Percentiles rank a stretch among this genome's conserved stretches.
Conservation (phyloP, 2,113 vertebrate genomes). For the Apistogramma diplotaenia region DNA sequence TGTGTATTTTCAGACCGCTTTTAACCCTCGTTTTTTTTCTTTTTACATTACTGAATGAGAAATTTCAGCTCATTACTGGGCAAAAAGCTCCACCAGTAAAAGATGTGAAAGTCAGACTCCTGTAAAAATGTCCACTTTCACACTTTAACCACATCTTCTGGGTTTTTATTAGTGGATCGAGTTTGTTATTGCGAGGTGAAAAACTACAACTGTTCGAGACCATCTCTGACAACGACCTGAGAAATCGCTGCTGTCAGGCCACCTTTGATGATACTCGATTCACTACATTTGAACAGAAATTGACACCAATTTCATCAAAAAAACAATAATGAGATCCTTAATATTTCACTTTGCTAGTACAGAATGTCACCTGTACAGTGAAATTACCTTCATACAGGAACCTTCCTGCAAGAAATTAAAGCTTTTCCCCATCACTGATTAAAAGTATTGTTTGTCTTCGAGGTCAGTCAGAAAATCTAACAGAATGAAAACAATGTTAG, state of each 20-base stretch:
- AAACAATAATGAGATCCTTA: neutral
- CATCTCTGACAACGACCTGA: neutral
- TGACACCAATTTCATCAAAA: neutral
- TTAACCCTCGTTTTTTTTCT: neutral
- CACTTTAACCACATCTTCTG: neutral
- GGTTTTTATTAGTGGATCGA: neutral
- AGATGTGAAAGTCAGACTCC: neutral
- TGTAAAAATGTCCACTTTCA: rapidly evolving
- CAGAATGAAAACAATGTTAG: no score
- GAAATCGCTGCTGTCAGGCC: neutral
- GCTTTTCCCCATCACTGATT: neutral
- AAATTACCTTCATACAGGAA: neutral
- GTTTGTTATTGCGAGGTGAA: neutral
- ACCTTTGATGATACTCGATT: no score
- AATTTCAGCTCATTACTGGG: neutral
- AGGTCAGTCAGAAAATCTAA: no score
- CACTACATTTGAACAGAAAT: no score
- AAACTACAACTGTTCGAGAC: neutral
- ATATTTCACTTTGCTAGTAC: rapidly evolving
- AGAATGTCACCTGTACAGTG: neutral
- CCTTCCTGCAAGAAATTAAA: neutral
- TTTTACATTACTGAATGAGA: neutral
- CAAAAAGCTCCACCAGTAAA: neutral
- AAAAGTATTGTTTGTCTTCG: neutral
- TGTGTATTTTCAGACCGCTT: neutral